Base-by-base conservation (phyloP, 2,113 vertebrate species). In the Equus przewalskii region DNA sequence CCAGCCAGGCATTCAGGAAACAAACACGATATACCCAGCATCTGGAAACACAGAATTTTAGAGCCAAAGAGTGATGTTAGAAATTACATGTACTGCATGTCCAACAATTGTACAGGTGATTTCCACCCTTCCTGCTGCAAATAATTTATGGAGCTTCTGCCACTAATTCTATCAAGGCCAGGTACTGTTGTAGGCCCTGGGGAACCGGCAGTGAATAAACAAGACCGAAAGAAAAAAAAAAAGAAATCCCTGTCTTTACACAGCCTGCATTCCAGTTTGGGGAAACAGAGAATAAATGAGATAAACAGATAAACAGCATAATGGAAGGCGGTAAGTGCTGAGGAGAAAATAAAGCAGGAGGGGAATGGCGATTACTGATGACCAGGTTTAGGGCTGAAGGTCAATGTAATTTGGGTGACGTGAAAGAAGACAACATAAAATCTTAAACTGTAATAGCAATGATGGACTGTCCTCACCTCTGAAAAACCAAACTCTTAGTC, bases 41-140 rank as follows among this genome's bases (percentile, higher is more conserved):
- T 54, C 92, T 94, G 62, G 62, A 88, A 97, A 94, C 78, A 94
- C 51, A 94, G 60, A 51, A 72, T 84, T 94, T 72, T 76, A 92
- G 51, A 96, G 30, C 70, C 65, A 69, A 80, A 92, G 36, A 79
- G 58, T 41, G 41, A 84, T 1, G 0, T 79, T 72, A 70, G 75
- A 28, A 95, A 95, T 79, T 73, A 33, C 21, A 70, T 26, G 79
- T n/a, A 54, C 58, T 46, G 49, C 3, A 12, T 44, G 69, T 65
- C 72, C 73, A 65, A 51, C 69, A 67, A 26, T 18, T 41, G 6
- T 46, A 70, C 54, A 78, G n/a, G 90, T 78, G 41, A 86, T 75
- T 91, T 73, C 24, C 69, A 22, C 65, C 70, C 19, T 79, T 94
- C 51, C 44, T 28, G 33, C 36, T 62, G 87, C 54, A 90, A 93